Conservation (phyloP, 2,113 vertebrate genomes). For the Laticauda laticaudata region DNA sequence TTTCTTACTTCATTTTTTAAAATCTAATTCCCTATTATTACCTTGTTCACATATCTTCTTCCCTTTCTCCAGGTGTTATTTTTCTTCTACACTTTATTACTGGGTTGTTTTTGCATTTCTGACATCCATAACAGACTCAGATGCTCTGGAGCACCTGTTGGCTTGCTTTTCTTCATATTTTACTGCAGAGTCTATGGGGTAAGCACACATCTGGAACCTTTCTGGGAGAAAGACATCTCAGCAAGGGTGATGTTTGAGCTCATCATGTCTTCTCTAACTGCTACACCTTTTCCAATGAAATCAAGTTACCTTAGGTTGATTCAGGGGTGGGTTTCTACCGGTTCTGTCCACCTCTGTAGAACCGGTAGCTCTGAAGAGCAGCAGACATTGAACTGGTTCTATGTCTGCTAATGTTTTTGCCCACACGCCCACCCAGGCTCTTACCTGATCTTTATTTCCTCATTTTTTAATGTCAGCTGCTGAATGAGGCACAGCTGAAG, state of each 20-base stretch:
- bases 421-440: no score
- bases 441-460: no score
- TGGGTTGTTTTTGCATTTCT: constrained; percentile 59
- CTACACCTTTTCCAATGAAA: background rate
- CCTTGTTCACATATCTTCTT: constrained; percentile 35
- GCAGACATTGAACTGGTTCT: no score
- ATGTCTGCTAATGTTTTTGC: no score
- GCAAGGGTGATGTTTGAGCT: background rate
- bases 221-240: background rate
- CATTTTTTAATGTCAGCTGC: no score
- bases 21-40: constrained; percentile 46
- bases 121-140: constrained; percentile 58
- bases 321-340: no score
- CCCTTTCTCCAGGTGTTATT: constrained; percentile 63
- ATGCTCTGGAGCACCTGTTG: constrained; percentile 55
- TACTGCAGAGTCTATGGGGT: constrained; percentile 18
- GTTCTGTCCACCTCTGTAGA: no score
- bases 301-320: background rate
- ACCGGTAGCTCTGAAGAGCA: no score
- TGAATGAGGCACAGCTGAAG: no score
- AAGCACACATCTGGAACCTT: constrained; percentile 1
- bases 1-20: constrained; percentile 28
- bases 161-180: constrained; percentile 24
- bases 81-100: constrained; percentile 41
- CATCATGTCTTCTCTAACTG: background rate